Evolutionary conservation across 2,113 vertebrate genomes (phyloP).

Genomic region (Noturus placidus): DNA sequence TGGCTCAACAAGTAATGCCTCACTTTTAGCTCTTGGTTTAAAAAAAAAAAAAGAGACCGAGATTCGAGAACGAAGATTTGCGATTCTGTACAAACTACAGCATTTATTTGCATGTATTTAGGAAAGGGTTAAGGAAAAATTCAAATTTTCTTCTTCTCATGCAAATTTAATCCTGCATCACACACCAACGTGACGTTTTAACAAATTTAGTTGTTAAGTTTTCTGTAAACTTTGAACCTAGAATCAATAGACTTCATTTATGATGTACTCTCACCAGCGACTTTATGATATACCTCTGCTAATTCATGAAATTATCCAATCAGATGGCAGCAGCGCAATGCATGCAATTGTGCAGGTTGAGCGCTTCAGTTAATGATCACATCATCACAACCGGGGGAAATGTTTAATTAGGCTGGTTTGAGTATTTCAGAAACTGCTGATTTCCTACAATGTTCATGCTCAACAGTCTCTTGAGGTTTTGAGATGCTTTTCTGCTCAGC

Average conservation of each 20-base stretch:
- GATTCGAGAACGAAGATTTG: neutral
- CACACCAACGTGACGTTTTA: neutral
- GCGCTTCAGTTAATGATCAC: neutral
- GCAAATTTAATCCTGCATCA: neutral
- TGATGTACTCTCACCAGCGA: neutral
- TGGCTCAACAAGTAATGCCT: slow-evolving; percentile 89
- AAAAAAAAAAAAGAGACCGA: too few relatives aligned
- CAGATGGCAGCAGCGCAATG: neutral
- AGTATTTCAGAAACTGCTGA: neutral
- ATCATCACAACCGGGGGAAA: neutral
- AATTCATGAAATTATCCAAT: neutral
- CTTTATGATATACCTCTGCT: neutral
- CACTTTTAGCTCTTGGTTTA: neutral
- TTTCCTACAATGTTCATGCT: neutral
- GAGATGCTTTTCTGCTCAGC: neutral
- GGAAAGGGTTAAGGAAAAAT: neutral
- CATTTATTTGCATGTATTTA: neutral
- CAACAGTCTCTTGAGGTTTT: neutral
- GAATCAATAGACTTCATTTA: neutral
- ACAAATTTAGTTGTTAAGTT: neutral
- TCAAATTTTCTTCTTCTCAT: neutral
- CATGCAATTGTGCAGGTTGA: neutral
- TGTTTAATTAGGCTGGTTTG: neutral
- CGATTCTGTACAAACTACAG: neutral
- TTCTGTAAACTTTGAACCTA: neutral